Evolutionary conservation across 2,888 invertebrate genomes (phyloP).

Genomic region (Cataglyphis cursor): DNA sequence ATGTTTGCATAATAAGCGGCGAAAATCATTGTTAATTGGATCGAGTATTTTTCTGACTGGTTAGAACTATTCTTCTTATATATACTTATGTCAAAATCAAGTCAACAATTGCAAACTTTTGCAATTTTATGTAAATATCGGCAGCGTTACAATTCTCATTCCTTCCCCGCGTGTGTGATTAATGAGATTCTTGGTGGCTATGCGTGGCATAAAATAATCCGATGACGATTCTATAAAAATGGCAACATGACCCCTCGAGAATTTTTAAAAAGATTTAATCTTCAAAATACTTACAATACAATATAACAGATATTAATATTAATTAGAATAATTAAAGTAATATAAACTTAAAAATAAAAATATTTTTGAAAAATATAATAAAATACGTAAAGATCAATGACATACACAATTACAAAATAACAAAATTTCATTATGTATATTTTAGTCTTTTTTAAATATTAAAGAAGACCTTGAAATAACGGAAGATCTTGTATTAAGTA

Average conservation of each 20-base stretch:
- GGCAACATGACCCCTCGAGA: background rate
- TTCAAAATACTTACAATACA: conserved; percentile 5
- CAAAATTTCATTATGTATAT: background rate
- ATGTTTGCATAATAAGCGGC: conserved; percentile 39
- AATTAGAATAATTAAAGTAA: conserved; percentile 23
- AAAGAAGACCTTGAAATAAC: background rate
- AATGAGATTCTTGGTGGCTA: conserved; percentile 28
- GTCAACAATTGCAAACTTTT: conserved; percentile 17
- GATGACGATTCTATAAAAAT: background rate
- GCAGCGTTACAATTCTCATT: conserved; percentile 22
- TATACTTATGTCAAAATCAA: background rate
- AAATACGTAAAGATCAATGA: background rate
- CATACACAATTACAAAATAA: background rate
- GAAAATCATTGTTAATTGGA: conserved; percentile 37
- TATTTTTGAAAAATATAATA: background rate
- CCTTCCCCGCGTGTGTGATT: background rate
- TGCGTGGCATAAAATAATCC: conserved; percentile 14
- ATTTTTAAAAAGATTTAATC: conserved; percentile 15
- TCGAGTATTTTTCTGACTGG: background rate
- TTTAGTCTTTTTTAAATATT: background rate
- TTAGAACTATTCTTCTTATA: background rate
- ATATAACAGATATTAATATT: background rate
- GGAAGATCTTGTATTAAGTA: background rate
- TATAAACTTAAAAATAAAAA: background rate
- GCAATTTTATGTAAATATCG: conserved; percentile 18